A percentile compares a stretch with the other conserved stretches of the same genome.
These are phyloP conservation scores for Pseudobourletiella spinata DNA, from an alignment of 1,140 invertebrate genomes.

Conservation along the genomic window DNA sequence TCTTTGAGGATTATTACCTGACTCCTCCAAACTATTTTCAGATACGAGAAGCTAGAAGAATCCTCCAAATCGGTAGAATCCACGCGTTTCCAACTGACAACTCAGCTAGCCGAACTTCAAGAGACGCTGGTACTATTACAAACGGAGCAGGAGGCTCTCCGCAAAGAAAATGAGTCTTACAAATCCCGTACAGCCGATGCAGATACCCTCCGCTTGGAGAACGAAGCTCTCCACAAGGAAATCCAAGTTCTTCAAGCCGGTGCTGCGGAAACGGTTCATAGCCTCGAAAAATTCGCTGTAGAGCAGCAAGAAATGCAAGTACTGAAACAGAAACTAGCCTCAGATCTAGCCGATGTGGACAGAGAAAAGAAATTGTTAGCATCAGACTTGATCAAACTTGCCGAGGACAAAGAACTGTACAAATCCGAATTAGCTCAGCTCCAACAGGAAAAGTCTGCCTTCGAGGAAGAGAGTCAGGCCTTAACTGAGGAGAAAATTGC, in stretches of 20 bases:
- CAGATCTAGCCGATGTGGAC: not conserved
- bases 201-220: not conserved
- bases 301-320: slow-evolving; percentile 35
- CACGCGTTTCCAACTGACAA: slow-evolving; percentile 49
- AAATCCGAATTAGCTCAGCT: not conserved
- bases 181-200: too few relatives aligned
- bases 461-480: slow-evolving; percentile 1
- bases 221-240: too few relatives aligned
- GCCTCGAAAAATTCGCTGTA: slow-evolving; percentile 38
- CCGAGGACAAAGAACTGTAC: not conserved
- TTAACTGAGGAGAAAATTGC: not conserved
- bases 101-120: slow-evolving; percentile 48
- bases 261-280: slow-evolving; percentile 39
- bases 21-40: too few relatives aligned
- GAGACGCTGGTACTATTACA: slow-evolving; percentile 45
- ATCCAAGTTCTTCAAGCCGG: too few relatives aligned
- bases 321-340: not conserved
- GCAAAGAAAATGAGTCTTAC: not conserved
- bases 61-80: slow-evolving; percentile 38
- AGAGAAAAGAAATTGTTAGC: not conserved
- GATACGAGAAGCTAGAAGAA: slow-evolving; percentile 32
- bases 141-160: not conserved
- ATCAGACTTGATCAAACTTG: not conserved
- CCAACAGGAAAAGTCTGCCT: not conserved
- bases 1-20: too few relatives aligned